phyloP scores from a whole-genome alignment of 2,888 invertebrate genomes.

The Leptarthrus brevirostris region DNA sequence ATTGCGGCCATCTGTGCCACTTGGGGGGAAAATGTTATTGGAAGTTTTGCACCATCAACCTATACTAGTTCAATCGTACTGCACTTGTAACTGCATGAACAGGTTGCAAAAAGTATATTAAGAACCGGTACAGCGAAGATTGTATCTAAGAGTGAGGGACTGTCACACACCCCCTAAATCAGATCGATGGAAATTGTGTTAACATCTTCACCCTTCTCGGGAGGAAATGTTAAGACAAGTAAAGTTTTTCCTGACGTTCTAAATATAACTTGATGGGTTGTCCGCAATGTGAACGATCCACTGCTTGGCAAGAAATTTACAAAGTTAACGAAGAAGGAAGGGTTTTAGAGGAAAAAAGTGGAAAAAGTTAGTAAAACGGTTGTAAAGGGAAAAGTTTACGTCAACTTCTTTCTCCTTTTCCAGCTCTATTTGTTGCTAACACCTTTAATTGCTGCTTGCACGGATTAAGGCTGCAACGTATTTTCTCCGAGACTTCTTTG shows the following conservation, averaged over 20 bases:
- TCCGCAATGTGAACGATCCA: no score
- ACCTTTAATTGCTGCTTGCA: constrained; percentile 35
- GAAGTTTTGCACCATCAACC: background rate
- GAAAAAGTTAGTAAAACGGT: constrained; percentile 29
- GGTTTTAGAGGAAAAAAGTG: constrained; percentile 6
- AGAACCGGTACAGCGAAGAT: background rate
- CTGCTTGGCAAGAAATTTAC: constrained; percentile 3
- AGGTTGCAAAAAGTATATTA: background rate
- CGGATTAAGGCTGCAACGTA: constrained; percentile 36
- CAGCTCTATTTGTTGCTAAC: constrained; percentile 33
- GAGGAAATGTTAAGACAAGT: constrained; percentile 24
- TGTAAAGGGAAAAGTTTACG: constrained; percentile 28
- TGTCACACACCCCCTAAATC: constrained; percentile 5
- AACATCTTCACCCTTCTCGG: constrained; percentile 26
- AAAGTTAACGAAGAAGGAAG: constrained; percentile 19
- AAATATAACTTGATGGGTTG: constrained; percentile 20
- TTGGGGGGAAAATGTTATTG: background rate
- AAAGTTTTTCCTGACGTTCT: constrained; percentile 8
- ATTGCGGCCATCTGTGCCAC: constrained; percentile 25
- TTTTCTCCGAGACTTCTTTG: constrained; percentile 42
- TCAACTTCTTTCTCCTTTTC: constrained; percentile 13
- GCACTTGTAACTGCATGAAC: constrained; percentile 8
- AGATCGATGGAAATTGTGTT: constrained; percentile 32
- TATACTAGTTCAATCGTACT: constrained; percentile 4
- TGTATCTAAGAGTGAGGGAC: background rate